Conservation (phyloP, 2,888 invertebrate species). For the Cyclophora punctaria region DNA sequence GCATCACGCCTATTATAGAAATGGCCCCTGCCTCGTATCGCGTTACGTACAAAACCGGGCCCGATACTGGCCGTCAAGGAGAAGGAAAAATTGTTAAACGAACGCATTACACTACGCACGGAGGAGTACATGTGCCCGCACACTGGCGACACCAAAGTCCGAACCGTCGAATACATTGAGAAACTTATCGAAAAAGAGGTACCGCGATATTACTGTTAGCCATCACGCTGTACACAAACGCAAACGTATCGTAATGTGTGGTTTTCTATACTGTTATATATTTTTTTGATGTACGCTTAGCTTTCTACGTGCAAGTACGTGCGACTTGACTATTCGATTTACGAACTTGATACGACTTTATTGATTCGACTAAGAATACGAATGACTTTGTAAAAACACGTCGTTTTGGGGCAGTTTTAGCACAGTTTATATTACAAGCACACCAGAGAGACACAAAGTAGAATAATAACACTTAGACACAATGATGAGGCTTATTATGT, state of each 20-base stretch:
- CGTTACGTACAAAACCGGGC: conserved; percentile 90
- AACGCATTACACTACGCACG: conserved; percentile 90
- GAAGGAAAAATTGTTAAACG: conserved; percentile 91
- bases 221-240: conserved; percentile 62
- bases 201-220: conserved; percentile 54
- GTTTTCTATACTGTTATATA: conserved; percentile 44
- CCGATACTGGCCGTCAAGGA: conserved; percentile 88
- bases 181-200: conserved; percentile 97
- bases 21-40: conserved; percentile 86
- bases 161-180: conserved; percentile 95
- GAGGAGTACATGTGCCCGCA: conserved; percentile 91
- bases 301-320: conserved; percentile 54
- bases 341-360: neutral
- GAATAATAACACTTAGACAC: conserved; percentile 14
- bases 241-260: conserved; percentile 59
- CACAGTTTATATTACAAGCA: conserved; percentile 17
- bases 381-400: conserved; percentile 20
- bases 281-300: conserved; percentile 55
- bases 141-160: conserved; percentile 89
- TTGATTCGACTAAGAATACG: neutral
- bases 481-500: conserved; percentile 14
- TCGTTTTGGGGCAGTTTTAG: conserved; percentile 12
- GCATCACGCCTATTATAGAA: conserved; percentile 50
- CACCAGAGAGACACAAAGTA: conserved; percentile 17
- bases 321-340: conserved; percentile 17